These are phyloP conservation scores for Molorchus minor DNA, from an alignment of 2,888 invertebrate genomes.

Conservation along the genomic window DNA sequence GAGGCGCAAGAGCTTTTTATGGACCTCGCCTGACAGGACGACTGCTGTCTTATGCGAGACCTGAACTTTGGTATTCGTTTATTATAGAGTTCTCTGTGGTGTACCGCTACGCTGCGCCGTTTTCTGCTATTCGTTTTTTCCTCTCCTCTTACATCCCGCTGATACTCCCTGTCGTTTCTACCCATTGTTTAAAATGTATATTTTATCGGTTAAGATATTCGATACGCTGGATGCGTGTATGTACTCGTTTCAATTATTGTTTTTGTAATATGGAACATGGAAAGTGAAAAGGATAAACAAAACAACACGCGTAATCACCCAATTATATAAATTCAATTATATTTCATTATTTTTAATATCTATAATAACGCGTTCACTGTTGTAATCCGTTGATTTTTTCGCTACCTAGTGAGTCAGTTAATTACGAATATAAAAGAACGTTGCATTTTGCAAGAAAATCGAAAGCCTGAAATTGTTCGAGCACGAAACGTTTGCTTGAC, in stretches of 20 bases:
- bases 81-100: slow-evolving; percentile 37
- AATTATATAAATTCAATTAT: slow-evolving; percentile 9
- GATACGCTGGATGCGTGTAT: too few species aligned
- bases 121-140: slow-evolving; percentile 29
- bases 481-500: too few species aligned
- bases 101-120: slow-evolving; percentile 38
- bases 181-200: slow-evolving; percentile 17
- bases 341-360: slow-evolving; percentile 3
- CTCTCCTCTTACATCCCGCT: slow-evolving; percentile 13
- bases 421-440: slow-evolving; percentile 1
- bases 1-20: slow-evolving; percentile 44
- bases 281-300: slow-evolving; percentile 9
- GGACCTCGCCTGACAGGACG: slow-evolving; percentile 46
- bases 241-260: too few species aligned
- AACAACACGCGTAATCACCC: not conserved
- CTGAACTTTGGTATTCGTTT: slow-evolving; percentile 48
- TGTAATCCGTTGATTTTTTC: slow-evolving; percentile 6
- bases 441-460: slow-evolving; percentile 10
- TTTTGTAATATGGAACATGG: slow-evolving; percentile 2
- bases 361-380: slow-evolving; percentile 3
- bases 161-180: slow-evolving; percentile 12
- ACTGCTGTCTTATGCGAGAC: slow-evolving; percentile 45
- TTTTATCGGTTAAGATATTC: too few species aligned
- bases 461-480: too few species aligned
- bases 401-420: slow-evolving; percentile 17